Percentiles rank a stretch among this genome's conserved stretches.
phyloP scores from a whole-genome alignment of 2,113 vertebrate genomes.

The Microtus montanus region DNA sequence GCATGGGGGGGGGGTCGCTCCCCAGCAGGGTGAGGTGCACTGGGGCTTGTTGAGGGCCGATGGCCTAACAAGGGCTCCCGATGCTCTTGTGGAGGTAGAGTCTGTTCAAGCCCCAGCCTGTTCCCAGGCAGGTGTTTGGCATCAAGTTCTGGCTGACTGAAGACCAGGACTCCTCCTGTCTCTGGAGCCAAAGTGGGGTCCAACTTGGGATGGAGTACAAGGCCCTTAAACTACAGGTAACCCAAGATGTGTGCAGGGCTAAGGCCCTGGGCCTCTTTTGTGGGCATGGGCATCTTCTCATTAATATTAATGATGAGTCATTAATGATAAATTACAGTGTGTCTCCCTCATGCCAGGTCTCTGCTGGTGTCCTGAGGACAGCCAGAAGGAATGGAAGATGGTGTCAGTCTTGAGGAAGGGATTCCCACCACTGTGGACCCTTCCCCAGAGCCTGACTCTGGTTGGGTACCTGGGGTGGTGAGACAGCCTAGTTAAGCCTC shows the following conservation, averaged over 20 bases:
- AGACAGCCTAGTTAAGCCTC: neutral
- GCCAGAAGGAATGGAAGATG: neutral
- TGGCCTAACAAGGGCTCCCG: neutral
- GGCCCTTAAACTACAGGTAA: neutral
- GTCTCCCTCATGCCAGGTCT: neutral
- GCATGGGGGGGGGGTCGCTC: neutral
- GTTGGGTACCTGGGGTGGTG: neutral
- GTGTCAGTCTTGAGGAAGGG: neutral
- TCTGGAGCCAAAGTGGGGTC: neutral
- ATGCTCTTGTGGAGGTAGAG: neutral
- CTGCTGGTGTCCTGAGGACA: neutral
- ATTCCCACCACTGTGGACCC: neutral
- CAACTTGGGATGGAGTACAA: neutral
- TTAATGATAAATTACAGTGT: neutral
- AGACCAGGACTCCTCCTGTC: neutral
- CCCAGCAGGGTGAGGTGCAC: neutral
- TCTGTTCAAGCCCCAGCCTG: neutral
- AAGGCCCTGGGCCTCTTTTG: neutral
- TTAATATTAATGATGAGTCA: slow-evolving; percentile 16
- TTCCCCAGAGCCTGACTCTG: neutral
- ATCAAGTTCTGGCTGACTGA: neutral
- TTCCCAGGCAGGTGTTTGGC: neutral
- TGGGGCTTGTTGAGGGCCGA: neutral
- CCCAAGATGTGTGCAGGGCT: neutral
- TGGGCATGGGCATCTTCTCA: neutral